Base-by-base conservation (phyloP, 2,113 vertebrate genomes). In the Egretta garzetta region DNA sequence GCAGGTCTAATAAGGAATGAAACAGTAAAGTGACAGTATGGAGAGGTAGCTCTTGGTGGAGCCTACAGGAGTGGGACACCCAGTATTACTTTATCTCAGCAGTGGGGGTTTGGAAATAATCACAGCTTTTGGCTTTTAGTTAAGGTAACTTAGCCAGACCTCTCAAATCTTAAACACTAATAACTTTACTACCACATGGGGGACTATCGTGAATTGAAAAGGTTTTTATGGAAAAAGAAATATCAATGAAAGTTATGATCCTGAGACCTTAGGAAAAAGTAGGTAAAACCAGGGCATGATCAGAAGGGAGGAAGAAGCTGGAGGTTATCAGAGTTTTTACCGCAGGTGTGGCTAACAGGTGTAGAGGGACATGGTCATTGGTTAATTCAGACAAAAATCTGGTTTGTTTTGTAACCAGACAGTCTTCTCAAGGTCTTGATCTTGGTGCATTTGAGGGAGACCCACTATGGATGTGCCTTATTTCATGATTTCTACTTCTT, bases 281-380 rank as follows among this genome's bases (percentile, higher is more conserved):
- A 20, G 20, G 20, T 17, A 60, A 73, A 37, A 41, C 4, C 4
- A 20, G 12, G 43, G 5, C 32, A 43, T 53, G 32, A 73, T 68
- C 15, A 33, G 59, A 84, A 58, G 11, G 18, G n/a, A 56, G 33
- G 23, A 52, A 22, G 41, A 33, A 80, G 24, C 23, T 85, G 30
- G 26, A 47, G 32, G 20, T 4, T 9, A 14, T 56, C 15, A 55
- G 32, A 17, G 19, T 27, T 64, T 74, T 64, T 64, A 53, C 23
- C 3, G 9, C 8, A 14, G 33, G 6, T 1, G 1, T 43, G n/a
- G 20, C 14, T 64, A 64, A 35, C 3, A 30, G 15, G 11, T 66
- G 14, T 10, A 71, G 9, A 49, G 14, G 15, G 22, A 43, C 9
- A 6, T 7, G 22, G 22, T 33, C 20, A 23, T 14, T 1, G 0